Evolutionary conservation across 2,113 vertebrate species (phyloP).

Genomic region (Epinephelus moara): DNA sequence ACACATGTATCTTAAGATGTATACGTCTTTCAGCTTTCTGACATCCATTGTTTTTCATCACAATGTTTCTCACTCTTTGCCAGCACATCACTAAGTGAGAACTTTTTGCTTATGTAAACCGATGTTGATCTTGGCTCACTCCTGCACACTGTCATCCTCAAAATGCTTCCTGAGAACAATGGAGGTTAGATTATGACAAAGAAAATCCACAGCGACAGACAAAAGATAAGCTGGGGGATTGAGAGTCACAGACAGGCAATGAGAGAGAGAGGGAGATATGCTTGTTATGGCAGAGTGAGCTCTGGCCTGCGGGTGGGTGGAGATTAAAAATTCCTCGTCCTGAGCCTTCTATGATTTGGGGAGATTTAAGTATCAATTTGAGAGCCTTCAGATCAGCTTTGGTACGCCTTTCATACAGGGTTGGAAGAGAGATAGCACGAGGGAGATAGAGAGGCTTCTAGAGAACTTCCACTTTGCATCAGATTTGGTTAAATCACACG

Average conservation of each 20-base stretch:
- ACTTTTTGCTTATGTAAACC: conserved; percentile 1
- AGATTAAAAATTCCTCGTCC: conserved; percentile 61
- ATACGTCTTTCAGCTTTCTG: neutral
- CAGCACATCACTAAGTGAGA: neutral
- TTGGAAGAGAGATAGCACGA: conserved; percentile 27
- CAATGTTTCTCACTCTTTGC: neutral
- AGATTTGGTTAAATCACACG: conserved; percentile 40
- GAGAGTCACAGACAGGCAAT: conserved; percentile 18
- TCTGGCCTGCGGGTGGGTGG: conserved; percentile 35
- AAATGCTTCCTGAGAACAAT: conserved; percentile 38
- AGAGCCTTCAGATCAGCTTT: conserved; percentile 50
- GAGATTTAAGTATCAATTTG: conserved; percentile 68
- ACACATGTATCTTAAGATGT: neutral
- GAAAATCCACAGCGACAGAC: conserved; percentile 11
- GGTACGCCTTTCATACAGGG: conserved; percentile 28
- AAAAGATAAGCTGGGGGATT: conserved; percentile 35
- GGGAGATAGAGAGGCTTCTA: conserved; percentile 24
- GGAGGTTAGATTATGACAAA: conserved; percentile 24
- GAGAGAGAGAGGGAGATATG: neutral
- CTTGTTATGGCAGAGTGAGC: conserved; percentile 35
- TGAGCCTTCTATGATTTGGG: conserved; percentile 55
- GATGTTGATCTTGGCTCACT: neutral
- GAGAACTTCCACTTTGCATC: conserved; percentile 25
- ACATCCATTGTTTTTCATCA: neutral
- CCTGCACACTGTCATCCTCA: conserved; percentile 8